Conservation (phyloP, 2,113 vertebrate species). For the Machaerirhynchus nigripectus region DNA sequence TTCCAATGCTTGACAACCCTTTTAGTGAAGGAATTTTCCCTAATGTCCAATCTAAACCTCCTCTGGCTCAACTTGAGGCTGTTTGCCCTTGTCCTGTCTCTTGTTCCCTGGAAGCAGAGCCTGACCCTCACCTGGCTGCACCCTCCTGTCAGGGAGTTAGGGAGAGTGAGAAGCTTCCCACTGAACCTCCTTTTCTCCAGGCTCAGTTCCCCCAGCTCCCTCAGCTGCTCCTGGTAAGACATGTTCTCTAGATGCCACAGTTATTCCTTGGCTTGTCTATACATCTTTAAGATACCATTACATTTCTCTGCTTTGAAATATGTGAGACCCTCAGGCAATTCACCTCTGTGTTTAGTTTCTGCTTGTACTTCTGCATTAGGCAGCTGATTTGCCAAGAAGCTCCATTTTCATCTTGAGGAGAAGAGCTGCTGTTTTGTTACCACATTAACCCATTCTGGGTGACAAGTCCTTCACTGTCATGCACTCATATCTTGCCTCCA, state of each 20-base stretch:
- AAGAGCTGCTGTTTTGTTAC: not conserved
- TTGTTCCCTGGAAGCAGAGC: not conserved
- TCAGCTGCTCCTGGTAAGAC: not conserved
- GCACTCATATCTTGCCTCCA: not conserved
- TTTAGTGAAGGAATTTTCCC: not conserved
- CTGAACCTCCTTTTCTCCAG: not conserved
- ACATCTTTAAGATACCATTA: conserved; percentile 63
- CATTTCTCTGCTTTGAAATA: conserved; percentile 62
- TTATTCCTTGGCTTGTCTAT: conserved; percentile 48
- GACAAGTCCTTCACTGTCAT: not conserved
- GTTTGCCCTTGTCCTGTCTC: not conserved
- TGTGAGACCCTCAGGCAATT: conserved; percentile 56
- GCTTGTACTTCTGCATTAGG: conserved; percentile 26
- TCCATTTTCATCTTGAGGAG: not conserved
- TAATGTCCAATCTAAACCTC: not conserved
- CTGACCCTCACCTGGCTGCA: not conserved
- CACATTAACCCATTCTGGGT: not conserved
- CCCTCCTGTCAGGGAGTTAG: not conserved
- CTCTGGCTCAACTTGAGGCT: not conserved
- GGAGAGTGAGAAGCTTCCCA: not conserved
- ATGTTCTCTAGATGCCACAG: not conserved
- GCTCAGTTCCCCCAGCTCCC: not conserved
- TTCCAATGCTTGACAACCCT: not conserved
- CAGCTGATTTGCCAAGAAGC: conserved; percentile 2
- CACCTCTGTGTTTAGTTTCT: conserved; percentile 49